These are phyloP conservation scores for Nothocercus nigrocapillus DNA, from an alignment of 2,113 vertebrate species.

Conservation along the genomic window DNA sequence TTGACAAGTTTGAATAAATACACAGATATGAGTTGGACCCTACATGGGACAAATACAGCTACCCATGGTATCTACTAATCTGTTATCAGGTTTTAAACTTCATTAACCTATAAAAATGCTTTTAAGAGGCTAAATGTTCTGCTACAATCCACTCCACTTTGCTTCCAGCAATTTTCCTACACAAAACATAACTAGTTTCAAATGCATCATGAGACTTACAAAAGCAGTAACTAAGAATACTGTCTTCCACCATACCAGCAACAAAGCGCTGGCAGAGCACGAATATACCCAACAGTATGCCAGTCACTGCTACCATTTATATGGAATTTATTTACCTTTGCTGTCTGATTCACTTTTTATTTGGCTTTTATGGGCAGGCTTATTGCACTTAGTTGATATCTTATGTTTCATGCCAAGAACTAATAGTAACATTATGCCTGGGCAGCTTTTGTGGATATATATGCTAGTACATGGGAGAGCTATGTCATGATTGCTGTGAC, in stretches of 20 bases:
- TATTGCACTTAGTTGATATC: neutral
- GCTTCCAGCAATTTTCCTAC: neutral
- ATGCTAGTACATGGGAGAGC: neutral
- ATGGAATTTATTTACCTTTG: neutral
- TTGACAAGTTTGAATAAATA: slow-evolving; percentile 29
- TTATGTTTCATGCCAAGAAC: neutral
- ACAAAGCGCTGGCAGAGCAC: neutral
- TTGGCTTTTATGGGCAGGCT: neutral
- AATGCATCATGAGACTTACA: neutral
- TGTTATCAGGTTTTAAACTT: slow-evolving; percentile 22
- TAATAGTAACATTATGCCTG: neutral
- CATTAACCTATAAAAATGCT: slow-evolving; percentile 26
- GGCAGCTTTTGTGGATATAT: neutral
- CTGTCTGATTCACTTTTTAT: neutral
- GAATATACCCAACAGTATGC: neutral
- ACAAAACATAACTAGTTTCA: neutral
- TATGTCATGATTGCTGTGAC: neutral
- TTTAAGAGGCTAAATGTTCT: slow-evolving; percentile 7
- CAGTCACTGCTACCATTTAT: neutral
- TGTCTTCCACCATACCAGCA: neutral
- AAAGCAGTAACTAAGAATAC: slow-evolving; percentile 15
- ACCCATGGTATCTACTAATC: neutral
- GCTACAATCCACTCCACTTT: neutral
- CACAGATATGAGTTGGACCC: neutral
- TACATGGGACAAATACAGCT: neutral